phyloP scores from a whole-genome alignment of 2,888 invertebrate species.

The Plagiodera versicolora region DNA sequence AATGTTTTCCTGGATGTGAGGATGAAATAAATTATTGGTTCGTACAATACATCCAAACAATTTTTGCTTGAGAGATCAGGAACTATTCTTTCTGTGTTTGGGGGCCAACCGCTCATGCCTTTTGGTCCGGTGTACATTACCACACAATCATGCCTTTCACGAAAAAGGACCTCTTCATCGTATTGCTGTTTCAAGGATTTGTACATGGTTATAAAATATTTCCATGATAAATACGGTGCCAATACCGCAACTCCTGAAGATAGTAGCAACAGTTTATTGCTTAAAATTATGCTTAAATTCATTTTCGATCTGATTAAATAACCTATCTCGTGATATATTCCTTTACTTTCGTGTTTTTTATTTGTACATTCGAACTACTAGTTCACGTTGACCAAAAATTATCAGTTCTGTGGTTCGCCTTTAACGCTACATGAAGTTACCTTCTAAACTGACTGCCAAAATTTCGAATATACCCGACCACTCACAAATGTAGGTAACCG shows the following conservation, averaged over 20 bases:
- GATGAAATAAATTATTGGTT: slow-evolving; percentile 46
- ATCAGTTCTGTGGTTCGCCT: too few relatives aligned
- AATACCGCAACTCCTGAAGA: slow-evolving; percentile 27
- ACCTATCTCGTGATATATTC: too few relatives aligned
- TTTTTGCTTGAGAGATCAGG: slow-evolving; percentile 27
- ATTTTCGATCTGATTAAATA: neutral
- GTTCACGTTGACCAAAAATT: too few relatives aligned
- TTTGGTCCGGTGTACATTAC: slow-evolving; percentile 39
- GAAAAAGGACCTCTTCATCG: slow-evolving; percentile 35
- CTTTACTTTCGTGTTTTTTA: too few relatives aligned
- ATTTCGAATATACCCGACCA: too few relatives aligned
- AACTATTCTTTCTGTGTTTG: slow-evolving; percentile 17
- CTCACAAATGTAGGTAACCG: too few relatives aligned
- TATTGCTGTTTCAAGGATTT: slow-evolving; percentile 31
- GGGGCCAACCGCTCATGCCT: slow-evolving; percentile 41
- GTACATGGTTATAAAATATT: slow-evolving; percentile 35
- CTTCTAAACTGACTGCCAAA: too few relatives aligned
- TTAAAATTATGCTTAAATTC: slow-evolving; percentile 6
- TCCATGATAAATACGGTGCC: slow-evolving; percentile 38
- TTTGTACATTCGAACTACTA: too few relatives aligned
- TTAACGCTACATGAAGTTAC: too few relatives aligned
- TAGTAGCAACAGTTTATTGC: slow-evolving; percentile 22
- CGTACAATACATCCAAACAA: slow-evolving; percentile 33
- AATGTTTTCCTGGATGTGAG: slow-evolving; percentile 40
- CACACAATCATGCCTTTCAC: slow-evolving; percentile 45